phyloP scores from a whole-genome alignment of 2,113 vertebrate genomes.

The Cepphus grylle region DNA sequence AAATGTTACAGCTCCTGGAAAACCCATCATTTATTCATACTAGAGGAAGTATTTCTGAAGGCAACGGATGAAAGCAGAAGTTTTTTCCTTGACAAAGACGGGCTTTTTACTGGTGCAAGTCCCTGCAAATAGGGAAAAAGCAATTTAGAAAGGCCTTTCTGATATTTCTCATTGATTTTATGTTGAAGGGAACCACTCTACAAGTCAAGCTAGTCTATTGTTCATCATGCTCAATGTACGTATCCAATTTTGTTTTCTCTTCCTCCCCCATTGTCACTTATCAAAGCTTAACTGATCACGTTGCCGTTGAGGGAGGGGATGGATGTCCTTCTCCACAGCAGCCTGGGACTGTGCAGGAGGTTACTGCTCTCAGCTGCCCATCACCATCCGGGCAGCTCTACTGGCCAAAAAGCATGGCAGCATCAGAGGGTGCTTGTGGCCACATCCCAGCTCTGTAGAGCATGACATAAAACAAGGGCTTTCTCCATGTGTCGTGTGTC shows the following conservation, averaged over 20 bases:
- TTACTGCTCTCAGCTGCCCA: neutral
- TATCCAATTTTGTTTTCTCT: neutral
- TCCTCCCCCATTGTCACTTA: neutral
- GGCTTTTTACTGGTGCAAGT: neutral
- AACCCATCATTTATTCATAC: neutral
- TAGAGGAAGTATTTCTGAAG: neutral
- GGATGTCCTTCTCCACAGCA: neutral
- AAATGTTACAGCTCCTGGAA: neutral
- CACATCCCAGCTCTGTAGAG: too few species aligned
- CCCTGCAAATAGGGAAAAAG: neutral
- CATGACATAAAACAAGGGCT: rapidly evolving
- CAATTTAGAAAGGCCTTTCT: neutral
- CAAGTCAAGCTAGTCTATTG: neutral
- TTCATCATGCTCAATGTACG: neutral
- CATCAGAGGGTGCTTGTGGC: neutral
- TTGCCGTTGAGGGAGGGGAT: rapidly evolving
- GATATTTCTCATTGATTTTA: neutral
- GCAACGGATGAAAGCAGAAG: neutral
- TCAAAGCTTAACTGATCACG: neutral
- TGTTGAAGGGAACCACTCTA: neutral
- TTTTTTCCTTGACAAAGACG: neutral
- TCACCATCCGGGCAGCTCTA: too few species aligned
- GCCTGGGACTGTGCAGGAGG: neutral
- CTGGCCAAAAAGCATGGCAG: neutral
- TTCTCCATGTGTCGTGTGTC: rapidly evolving